These are phyloP conservation scores for Agrilus mali DNA, from an alignment of 2,888 invertebrate genomes.

Conservation along the genomic window DNA sequence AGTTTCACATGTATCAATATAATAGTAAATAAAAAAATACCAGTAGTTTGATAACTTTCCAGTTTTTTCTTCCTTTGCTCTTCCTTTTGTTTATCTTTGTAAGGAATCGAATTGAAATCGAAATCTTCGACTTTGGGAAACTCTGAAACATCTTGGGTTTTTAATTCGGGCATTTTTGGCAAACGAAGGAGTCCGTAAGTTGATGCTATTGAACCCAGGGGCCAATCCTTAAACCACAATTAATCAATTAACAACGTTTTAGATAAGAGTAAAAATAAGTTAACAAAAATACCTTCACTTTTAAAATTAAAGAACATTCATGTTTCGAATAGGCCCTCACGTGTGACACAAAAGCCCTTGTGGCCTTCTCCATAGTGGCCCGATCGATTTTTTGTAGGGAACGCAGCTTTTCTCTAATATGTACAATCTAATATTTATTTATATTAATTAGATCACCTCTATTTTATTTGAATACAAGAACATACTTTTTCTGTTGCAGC, in stretches of 20 bases:
- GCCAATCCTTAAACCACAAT: conserved; percentile 48
- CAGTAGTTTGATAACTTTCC: conserved; percentile 56
- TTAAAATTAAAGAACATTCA: conserved; percentile 81
- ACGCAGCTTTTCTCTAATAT: conserved; percentile 46
- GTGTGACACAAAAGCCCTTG: conserved; percentile 90
- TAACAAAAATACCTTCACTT: conserved; percentile 48
- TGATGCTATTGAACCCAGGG: conserved; percentile 70
- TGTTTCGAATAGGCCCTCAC: conserved; percentile 90
- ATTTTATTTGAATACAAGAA: background rate
- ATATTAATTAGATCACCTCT: background rate
- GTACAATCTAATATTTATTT: conserved; percentile 22
- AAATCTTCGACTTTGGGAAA: conserved; percentile 46
- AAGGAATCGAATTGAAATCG: conserved; percentile 63
- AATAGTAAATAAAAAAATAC: conserved; percentile 43
- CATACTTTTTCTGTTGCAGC: conserved; percentile 17
- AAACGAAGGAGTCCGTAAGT: conserved; percentile 83
- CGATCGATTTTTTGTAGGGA: conserved; percentile 58
- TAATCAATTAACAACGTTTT: background rate
- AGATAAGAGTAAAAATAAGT: background rate
- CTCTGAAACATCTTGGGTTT: conserved; percentile 43
- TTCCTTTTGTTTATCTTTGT: conserved; percentile 70
- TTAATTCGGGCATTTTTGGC: conserved; percentile 93
- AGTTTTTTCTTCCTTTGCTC: conserved; percentile 58
- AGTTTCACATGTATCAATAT: conserved; percentile 31
- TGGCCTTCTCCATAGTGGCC: conserved; percentile 72